phyloP scores from a whole-genome alignment of 1,140 invertebrate species.

The Tetranychus cinnabarinus region DNA sequence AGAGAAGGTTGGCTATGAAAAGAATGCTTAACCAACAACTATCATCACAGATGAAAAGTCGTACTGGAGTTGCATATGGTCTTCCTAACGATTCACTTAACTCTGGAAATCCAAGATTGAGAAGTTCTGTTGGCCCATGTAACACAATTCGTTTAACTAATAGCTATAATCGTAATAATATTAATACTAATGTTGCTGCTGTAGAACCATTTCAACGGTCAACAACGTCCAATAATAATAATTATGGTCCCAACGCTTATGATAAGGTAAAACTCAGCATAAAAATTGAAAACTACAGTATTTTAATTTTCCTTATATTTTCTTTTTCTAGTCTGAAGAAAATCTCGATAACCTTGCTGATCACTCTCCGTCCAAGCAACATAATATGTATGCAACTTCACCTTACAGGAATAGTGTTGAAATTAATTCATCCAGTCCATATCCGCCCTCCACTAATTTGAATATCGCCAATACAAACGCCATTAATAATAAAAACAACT shows the following conservation, averaged over 20 bases:
- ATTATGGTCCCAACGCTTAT: neutral
- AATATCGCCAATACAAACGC: neutral
- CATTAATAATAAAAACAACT: neutral
- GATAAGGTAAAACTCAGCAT: neutral
- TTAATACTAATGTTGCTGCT: conserved; percentile 35
- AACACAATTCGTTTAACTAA: neutral
- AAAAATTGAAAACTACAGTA: no score
- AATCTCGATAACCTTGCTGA: conserved; percentile 15
- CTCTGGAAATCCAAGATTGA: neutral
- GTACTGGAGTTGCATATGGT: conserved; percentile 17
- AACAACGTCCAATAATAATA: conserved; percentile 12
- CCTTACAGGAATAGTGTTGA: neutral
- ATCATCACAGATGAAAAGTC: conserved; percentile 38
- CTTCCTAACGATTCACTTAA: conserved; percentile 9
- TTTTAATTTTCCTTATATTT: neutral
- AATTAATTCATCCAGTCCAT: neutral
- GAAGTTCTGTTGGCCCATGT: conserved; percentile 3
- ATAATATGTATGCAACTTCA: neutral
- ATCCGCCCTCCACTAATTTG: neutral
- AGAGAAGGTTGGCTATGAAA: conserved; percentile 65
- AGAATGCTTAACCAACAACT: conserved; percentile 59
- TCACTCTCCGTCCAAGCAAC: conserved; percentile 19
- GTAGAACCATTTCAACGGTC: conserved; percentile 72
- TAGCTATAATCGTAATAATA: neutral
- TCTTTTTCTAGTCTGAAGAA: neutral